These are phyloP conservation scores for Microhierax caerulescens DNA, from an alignment of 2,797 vertebrate genomes.

Conservation along the genomic window DNA sequence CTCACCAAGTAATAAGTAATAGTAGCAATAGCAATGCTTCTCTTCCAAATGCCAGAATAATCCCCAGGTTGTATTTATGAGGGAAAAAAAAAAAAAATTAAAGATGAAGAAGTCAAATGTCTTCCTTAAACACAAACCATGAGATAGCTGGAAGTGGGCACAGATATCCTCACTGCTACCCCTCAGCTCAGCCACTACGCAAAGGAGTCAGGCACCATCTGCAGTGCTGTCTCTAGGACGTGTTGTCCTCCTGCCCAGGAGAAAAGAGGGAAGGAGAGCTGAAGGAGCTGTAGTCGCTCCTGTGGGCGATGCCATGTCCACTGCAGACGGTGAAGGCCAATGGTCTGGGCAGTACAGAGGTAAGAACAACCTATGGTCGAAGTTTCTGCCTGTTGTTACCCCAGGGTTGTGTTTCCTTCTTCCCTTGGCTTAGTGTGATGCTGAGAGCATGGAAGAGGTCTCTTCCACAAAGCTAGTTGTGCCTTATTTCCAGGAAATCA, in stretches of 20 bases:
- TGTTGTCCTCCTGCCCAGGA: background rate
- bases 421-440: background rate
- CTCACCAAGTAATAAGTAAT: background rate
- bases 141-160: background rate
- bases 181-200: background rate
- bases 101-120: background rate
- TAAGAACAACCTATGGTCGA: background rate
- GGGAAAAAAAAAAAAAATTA: background rate
- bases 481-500: conserved; percentile 35
- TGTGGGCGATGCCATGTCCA: background rate
- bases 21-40: background rate
- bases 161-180: background rate
- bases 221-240: background rate
- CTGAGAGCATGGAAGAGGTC: rapidly evolving
- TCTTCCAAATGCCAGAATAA: background rate
- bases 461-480: background rate
- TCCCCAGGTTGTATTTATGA: background rate
- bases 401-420: background rate
- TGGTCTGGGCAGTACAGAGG: background rate
- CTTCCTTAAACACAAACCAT: background rate
- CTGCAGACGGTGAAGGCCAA: rapidly evolving
- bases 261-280: background rate
- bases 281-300: background rate
- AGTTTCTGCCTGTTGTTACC: background rate
- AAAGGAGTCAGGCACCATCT: background rate